Evolutionary conservation across 2,888 invertebrate species (phyloP), one percentile per base, ranked within the genome.

Genomic region (Lasioglossum zephyrum): DNA sequence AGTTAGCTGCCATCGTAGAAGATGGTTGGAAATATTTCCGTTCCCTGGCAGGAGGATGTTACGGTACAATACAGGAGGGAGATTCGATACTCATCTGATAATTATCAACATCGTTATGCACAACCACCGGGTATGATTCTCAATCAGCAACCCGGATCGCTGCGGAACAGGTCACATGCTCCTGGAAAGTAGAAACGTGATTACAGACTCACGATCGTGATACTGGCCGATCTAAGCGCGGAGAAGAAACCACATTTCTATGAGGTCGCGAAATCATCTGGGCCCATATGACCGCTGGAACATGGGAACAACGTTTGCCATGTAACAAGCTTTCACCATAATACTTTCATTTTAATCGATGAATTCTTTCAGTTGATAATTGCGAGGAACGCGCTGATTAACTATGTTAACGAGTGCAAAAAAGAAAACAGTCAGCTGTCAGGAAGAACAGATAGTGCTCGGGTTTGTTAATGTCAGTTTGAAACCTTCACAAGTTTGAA

Each of bases 41-140:
- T 11, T n/a, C n/a, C 4, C 57, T 57, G 11, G n/a, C 57, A 57
- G 9, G 11, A 57, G 57, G 57, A 57, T n/a, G n/a, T 57, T 57
- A n/a, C 57, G n/a, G n/a, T 9, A 9, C 3, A 53, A 53, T n/a
- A n/a, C n/a, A n/a, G 1, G 11, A n/a, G 9, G n/a, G 11, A n/a
- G 57, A 11, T 57, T 57, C 57, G 57, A 57, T 57, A 57, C n/a
- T 11, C 11, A 91, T 90, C 85, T 82, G 85, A 89, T 91, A 86
- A 86, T 88, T 86, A 88, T 90, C 90, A 90, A 84, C 88, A 81
- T 85, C 83, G 80, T 87, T 85, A 87, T 88, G 90, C 87, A 88
- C 81, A 85, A 81, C 76, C 79, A 77, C 60, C 82, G 76, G 73
- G 75, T 73, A 72, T 47, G 60, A 26, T 57, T 22, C 18, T 39